Base-by-base conservation (phyloP, 2,113 vertebrate genomes). In the Mirza zaza region DNA sequence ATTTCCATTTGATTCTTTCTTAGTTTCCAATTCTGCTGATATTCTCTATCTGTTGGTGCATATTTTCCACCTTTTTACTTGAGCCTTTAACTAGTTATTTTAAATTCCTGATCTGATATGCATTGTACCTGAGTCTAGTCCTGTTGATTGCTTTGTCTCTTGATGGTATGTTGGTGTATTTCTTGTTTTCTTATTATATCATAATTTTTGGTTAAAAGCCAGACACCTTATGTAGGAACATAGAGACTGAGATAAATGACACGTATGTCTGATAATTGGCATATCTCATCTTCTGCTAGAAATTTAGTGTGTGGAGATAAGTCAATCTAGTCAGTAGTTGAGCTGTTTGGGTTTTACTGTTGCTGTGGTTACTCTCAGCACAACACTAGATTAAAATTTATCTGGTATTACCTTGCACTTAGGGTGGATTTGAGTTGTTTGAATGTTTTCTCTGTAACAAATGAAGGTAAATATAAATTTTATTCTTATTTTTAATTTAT, bases 381-480 rank as follows among this genome's bases (percentile, higher is more conserved):
- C 39, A 67, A 13, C 18, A 67, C 18, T 3, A 2, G n/a, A 14
- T 92, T 89, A 82, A 82, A 90, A 65, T 71, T n/a, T 5, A 39
- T 32, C 50, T 76, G 34, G 10, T 34, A 67, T 73, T 57, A 77
- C 18, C 23, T 48, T 59, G 34, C 52, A 23, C 18, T 67, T 55
- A 59, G 39, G 48, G n/a, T 34, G 59, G 25, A 8, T 34, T 2
- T 70, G 36, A 25, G 8, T 29, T 76, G 21, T 1, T 36, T 36
- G 1, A 48, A 83, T 39, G 6, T 15, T 32, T 91, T 75, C 29
- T 63, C 68, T 82, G 52, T 55, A 93, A n/a, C 63, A 89, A 75
- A 25, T 85, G 27, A 96, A 94, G 68, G 75, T 86, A 92, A 91
- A 90, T 86, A 57, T 71, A 88, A 79, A 68, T 57, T 73, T 57